Evolutionary conservation across 2,888 invertebrate species (phyloP).

Genomic region (Parnassius mnemosyne): DNA sequence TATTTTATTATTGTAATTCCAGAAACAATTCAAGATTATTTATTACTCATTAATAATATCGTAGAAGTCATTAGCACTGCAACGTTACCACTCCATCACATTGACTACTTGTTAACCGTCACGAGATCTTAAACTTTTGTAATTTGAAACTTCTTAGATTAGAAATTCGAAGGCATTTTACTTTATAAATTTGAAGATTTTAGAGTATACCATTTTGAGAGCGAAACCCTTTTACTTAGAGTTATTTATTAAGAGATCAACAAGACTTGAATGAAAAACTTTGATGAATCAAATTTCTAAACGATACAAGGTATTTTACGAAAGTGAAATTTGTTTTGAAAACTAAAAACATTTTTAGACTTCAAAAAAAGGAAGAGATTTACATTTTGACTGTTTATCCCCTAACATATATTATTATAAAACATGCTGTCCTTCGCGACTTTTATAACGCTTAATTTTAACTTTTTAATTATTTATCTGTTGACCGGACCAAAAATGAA

Average conservation of each 20-base stretch:
- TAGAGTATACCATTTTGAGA: slow-evolving; percentile 15
- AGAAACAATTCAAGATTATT: too few species aligned
- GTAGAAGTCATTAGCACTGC: background rate
- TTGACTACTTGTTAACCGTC: slow-evolving; percentile 64
- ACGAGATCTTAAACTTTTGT: slow-evolving; percentile 52
- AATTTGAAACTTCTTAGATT: slow-evolving; percentile 22
- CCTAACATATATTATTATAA: too few species aligned
- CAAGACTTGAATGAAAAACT: too few species aligned
- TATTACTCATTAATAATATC: too few species aligned
- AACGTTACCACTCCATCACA: slow-evolving; percentile 48
- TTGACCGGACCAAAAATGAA: too few species aligned
- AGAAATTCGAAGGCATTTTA: slow-evolving; percentile 19
- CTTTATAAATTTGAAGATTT: slow-evolving; percentile 5
- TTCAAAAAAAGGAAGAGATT: too few species aligned
- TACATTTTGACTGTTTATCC: too few species aligned
- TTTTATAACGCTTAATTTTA: too few species aligned
- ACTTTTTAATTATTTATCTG: too few species aligned
- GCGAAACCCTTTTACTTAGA: slow-evolving; percentile 13
- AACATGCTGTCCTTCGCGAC: too few species aligned
- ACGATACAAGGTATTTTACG: background rate
- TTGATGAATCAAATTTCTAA: background rate
- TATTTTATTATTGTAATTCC: too few species aligned
- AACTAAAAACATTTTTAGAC: background rate
- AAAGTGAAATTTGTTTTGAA: background rate
- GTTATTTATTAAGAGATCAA: background rate